Percentiles rank a stretch among this genome's conserved stretches.
Conservation (phyloP, 1,140 invertebrate genomes). For the Drosophila lini region DNA sequence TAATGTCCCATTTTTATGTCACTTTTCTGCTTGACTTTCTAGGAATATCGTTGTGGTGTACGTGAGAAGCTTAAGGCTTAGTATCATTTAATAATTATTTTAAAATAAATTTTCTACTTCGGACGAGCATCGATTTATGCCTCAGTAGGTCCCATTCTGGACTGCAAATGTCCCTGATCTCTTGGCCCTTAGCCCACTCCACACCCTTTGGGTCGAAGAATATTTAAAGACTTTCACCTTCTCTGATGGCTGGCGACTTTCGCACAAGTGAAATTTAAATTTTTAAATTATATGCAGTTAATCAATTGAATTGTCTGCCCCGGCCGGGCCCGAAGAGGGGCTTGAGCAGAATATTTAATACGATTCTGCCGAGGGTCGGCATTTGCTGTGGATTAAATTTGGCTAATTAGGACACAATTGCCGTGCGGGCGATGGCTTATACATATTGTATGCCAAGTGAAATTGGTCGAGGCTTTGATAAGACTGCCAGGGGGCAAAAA, state of each 20-base stretch:
- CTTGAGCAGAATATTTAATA: conserved; percentile 74
- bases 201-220: conserved; percentile 22
- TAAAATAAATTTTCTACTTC: conserved; percentile 1
- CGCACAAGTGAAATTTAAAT: conserved; percentile 71
- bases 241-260: conserved; percentile 50
- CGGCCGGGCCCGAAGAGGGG: conserved; percentile 9
- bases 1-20: too few relatives aligned
- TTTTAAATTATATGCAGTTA: conserved; percentile 66
- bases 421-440: conserved; percentile 48
- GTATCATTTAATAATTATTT: too few relatives aligned
- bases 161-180: conserved; percentile 17
- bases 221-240: conserved; percentile 68
- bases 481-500: conserved; percentile 10
- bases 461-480: conserved; percentile 31
- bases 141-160: not conserved
- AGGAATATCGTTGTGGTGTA: not conserved
- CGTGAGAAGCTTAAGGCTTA: too few relatives aligned
- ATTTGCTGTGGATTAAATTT: conserved; percentile 53
- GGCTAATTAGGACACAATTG: conserved; percentile 76
- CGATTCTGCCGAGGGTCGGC: conserved; percentile 35
- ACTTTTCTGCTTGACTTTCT: not conserved
- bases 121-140: conserved; percentile 15
- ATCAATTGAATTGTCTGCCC: conserved; percentile 66
- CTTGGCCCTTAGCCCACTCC: conserved; percentile 1
- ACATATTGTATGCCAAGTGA: conserved; percentile 61